Evolutionary conservation across 1,140 invertebrate genomes (phyloP).

Genomic region (Dryas iulia): DNA sequence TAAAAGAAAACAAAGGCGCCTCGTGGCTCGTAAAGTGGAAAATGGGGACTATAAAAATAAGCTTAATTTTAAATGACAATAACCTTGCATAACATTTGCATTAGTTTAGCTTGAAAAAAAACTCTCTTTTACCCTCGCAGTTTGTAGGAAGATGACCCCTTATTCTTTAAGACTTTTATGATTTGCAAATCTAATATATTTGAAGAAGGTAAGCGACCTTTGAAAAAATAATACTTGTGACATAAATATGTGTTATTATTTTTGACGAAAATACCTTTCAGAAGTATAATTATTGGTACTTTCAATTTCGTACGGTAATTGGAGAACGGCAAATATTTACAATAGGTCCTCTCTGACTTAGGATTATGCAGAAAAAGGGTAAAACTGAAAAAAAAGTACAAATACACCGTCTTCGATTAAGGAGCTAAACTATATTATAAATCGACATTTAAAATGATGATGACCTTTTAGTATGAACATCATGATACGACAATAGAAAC

Average conservation of each 20-base stretch:
- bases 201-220: neutral
- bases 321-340: no score
- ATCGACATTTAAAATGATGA: no score
- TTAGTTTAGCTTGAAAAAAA: neutral
- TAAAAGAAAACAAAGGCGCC: neutral
- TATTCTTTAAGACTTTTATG: neutral
- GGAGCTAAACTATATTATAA: no score
- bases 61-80: neutral
- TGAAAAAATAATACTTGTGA: neutral
- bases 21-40: neutral
- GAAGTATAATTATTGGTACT: no score
- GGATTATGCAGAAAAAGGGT: no score
- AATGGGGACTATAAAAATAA: neutral
- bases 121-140: neutral
- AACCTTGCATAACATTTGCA: neutral
- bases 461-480: neutral
- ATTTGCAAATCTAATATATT: neutral
- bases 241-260: no score
- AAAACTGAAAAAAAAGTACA: no score
- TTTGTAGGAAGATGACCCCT: neutral
- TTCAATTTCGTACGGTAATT: no score
- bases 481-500: neutral
- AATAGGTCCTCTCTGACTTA: no score
- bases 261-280: neutral
- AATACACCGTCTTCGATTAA: no score